A percentile compares a stretch with the other conserved stretches of the same genome.
These are phyloP conservation scores for Aspidiotus destructor DNA, from an alignment of 2,888 invertebrate genomes.

Conservation along the genomic window DNA sequence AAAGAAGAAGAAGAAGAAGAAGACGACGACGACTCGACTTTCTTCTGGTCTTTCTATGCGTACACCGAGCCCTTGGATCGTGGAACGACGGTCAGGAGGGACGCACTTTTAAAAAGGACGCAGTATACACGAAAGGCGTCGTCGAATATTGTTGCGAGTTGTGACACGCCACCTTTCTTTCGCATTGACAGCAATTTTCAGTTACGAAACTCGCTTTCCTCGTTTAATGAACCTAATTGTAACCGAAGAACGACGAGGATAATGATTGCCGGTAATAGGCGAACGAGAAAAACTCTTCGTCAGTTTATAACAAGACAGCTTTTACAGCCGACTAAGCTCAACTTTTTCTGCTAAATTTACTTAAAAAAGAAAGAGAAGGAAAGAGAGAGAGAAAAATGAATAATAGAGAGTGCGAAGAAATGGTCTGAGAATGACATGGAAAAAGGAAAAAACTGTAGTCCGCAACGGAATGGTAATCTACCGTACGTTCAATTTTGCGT, in stretches of 20 bases:
- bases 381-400: too few species aligned
- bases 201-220: neutral
- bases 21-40: neutral
- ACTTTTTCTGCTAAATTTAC: constrained; percentile 5
- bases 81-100: too few species aligned
- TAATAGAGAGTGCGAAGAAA: too few species aligned
- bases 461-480: too few species aligned
- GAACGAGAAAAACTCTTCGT: constrained; percentile 9
- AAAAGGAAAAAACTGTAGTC: too few species aligned
- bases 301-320: constrained; percentile 20
- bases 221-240: constrained; percentile 22
- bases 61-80: too few species aligned
- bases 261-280: constrained; percentile 16
- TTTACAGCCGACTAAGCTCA: constrained; percentile 11
- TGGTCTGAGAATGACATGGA: too few species aligned
- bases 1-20: neutral
- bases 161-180: neutral
- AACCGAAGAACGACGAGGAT: constrained; percentile 13
- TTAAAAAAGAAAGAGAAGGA: neutral
- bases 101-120: too few species aligned
- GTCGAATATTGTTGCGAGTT: neutral
- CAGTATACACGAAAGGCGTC: too few species aligned
- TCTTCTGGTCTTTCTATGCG: too few species aligned
- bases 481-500: neutral
- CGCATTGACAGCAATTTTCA: neutral